Evolutionary conservation across 2,113 vertebrate genomes (phyloP).

Genomic region (Pogonocichla stellata): DNA sequence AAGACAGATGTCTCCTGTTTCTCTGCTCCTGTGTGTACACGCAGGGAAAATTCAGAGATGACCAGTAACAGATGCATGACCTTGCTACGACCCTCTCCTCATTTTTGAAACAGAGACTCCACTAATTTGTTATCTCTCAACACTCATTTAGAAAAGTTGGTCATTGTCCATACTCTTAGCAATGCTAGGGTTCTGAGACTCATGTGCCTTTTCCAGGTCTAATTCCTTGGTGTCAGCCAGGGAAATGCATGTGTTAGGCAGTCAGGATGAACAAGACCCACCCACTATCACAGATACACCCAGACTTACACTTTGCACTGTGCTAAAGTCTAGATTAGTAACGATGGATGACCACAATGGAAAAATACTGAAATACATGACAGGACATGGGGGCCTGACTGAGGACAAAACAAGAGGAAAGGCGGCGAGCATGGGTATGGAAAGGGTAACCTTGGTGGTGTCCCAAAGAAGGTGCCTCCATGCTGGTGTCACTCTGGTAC

Average conservation of each 20-base stretch:
- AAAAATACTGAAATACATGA: not conserved
- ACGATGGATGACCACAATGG: not conserved
- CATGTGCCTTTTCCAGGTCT: not conserved
- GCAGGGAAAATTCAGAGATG: not conserved
- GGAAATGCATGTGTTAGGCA: not conserved
- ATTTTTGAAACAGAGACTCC: not conserved
- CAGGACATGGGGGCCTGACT: not conserved
- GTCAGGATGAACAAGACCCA: not conserved
- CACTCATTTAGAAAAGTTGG: not conserved
- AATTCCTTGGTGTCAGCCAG: not conserved
- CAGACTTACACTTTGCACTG: not conserved
- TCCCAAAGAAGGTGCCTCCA: not conserved
- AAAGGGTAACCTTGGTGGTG: accelerated
- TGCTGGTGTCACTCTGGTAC: not conserved
- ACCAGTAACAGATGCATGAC: not conserved
- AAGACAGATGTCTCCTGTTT: not conserved
- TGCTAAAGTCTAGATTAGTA: not conserved
- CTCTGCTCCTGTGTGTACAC: accelerated
- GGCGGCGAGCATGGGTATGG: accelerated
- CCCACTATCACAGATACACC: not conserved
- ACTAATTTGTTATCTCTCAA: not conserved
- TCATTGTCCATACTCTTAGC: not conserved
- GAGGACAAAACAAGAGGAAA: not conserved
- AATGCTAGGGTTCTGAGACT: not conserved
- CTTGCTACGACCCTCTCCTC: not conserved